Evolutionary conservation across 2,888 invertebrate species (phyloP), one percentile per base, ranked within the genome.

Genomic region (Philereme transversata): DNA sequence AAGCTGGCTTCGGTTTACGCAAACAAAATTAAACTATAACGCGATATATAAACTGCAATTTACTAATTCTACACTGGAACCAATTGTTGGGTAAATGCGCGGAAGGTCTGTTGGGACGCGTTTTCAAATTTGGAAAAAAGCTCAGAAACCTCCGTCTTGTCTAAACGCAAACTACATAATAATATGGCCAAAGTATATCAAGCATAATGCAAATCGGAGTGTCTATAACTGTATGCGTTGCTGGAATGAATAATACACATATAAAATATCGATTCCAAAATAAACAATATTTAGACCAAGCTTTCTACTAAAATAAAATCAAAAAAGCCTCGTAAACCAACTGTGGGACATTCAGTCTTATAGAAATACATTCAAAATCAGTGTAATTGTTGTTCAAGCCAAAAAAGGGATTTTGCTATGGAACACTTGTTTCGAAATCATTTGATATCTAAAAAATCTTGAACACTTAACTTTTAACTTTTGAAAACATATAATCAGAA

Each of bases 241-340:
- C 86, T 84, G 82, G 77, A 87, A 87, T 83, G 77, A 86, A 86
- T 83, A 76, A 81, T 88, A 89, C 83, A 88, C 86, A 88, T 86
- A 88, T 84, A 83, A 78, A 80, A 82, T 75, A 79, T 76, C 73
- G 75, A 79, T 74, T 77, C 78, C 71, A 78, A 79, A 84, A 67
- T 79, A 86, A 81, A 86, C 79, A 83, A 76, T 71, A 55, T 75
- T 76, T 56, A 64, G 43, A 80, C 76, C 73, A 90, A 90, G 89
- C 89, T 69, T 75, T 77, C 89, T 90, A 90, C 89, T 75, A 83
- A 87, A 79, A 77, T 68, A 79, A 80, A 81, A 82, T 76, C 69
- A 78, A 88, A 86, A 62, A 88, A 88, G 88, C 88, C 73, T 78
- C 75, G 77, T 70, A 72, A 75, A 72, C 72, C 74, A 70, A 71